Conservation (phyloP, 2,113 vertebrate genomes). For the Atherinomorus stipes region DNA sequence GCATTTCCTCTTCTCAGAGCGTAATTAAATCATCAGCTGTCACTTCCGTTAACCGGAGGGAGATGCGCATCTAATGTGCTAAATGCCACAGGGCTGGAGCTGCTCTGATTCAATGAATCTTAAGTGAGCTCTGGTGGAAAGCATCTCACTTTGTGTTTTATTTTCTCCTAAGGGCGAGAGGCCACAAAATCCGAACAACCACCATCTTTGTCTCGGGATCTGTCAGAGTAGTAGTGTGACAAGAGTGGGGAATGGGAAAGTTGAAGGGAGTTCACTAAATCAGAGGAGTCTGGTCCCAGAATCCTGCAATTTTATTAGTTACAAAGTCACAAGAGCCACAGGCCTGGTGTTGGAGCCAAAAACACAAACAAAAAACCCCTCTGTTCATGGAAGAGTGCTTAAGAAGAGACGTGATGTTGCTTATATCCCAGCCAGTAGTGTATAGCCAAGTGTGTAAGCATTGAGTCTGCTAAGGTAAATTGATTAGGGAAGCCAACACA, state of each 20-base stretch:
- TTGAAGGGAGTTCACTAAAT: constrained; percentile 14
- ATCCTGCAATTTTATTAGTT: constrained; percentile 17
- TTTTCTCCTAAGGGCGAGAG: constrained; percentile 17
- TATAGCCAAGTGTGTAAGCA: neutral
- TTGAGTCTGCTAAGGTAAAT: constrained; percentile 3
- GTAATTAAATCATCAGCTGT: constrained; percentile 70
- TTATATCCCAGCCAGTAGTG: constrained; percentile 5
- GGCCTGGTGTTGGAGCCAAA: constrained; percentile 18
- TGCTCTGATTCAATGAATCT: constrained; percentile 61
- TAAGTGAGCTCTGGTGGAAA: constrained; percentile 52
- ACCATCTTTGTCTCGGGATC: constrained; percentile 45
- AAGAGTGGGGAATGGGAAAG: constrained; percentile 8
- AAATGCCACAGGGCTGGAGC: constrained; percentile 53
- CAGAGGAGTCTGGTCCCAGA: neutral
- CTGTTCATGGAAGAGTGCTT: constrained; percentile 20
- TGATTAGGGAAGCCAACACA: neutral
- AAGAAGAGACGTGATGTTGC: constrained; percentile 20
- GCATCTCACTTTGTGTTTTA: constrained; percentile 44
- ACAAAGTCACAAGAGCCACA: constrained; percentile 22
- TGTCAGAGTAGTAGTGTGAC: constrained; percentile 7
- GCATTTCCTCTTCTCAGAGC: constrained; percentile 40
- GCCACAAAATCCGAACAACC: constrained; percentile 48
- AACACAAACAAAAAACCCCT: constrained; percentile 26
- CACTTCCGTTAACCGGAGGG: constrained; percentile 48
- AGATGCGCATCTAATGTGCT: constrained; percentile 61